These are phyloP conservation scores for Nannoperca obscura DNA, from an alignment of 2,797 vertebrate species.

Conservation along the genomic window DNA sequence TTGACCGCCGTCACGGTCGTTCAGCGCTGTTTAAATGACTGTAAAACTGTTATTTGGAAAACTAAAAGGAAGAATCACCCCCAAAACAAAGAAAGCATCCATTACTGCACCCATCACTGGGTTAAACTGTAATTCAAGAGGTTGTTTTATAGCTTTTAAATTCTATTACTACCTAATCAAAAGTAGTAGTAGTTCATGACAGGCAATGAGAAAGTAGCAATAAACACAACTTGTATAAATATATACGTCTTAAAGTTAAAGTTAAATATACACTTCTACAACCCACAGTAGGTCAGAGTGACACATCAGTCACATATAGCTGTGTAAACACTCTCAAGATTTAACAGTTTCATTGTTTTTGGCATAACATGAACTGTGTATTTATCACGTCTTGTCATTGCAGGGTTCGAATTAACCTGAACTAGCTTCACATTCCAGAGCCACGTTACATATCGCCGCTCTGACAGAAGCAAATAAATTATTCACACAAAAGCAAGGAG, in stretches of 20 bases:
- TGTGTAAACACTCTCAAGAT: conserved; percentile 39
- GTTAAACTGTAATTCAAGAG: not conserved
- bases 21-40: conserved; percentile 11
- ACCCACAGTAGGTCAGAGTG: conserved; percentile 1
- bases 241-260: not conserved
- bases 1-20: conserved; percentile 14
- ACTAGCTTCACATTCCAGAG: conserved; percentile 44
- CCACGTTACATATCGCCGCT: conserved; percentile 59
- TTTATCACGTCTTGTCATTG: conserved; percentile 74
- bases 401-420: conserved; percentile 65
- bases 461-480: conserved; percentile 82
- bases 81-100: conserved; percentile 8
- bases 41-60: conserved; percentile 12
- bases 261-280: not conserved
- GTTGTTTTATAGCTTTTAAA: conserved; percentile 1
- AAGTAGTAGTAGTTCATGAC: not conserved
- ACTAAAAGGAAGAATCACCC: conserved; percentile 3
- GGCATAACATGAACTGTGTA: conserved; percentile 56
- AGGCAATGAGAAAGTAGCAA: not conserved
- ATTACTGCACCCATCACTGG: not conserved
- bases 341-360: conserved; percentile 64
- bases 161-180: not conserved
- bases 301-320: conserved; percentile 34
- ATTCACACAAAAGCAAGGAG: conserved; percentile 70
- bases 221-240: not conserved